These are phyloP conservation scores for Crotalus horridus DNA, from an alignment of 2,113 vertebrate species.

Conservation along the genomic window DNA sequence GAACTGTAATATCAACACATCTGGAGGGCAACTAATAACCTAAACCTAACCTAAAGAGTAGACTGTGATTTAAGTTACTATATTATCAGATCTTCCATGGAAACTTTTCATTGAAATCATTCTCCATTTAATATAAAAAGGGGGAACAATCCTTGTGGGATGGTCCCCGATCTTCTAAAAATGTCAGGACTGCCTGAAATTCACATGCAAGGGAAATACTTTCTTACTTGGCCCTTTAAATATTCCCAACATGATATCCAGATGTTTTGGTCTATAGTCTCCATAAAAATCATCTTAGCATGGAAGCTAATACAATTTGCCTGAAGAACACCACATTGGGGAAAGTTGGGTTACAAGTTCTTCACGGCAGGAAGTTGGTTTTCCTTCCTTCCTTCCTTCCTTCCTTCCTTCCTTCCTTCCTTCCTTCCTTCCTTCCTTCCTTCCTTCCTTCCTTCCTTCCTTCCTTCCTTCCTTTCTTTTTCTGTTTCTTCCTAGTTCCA, in stretches of 20 bases:
- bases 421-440: too few species aligned
- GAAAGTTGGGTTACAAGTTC: not conserved
- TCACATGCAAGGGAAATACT: not conserved
- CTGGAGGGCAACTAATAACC: not conserved
- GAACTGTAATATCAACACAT: not conserved
- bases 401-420: too few species aligned
- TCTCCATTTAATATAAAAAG: not conserved
- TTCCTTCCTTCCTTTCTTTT: too few species aligned
- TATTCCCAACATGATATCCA: not conserved
- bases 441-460: too few species aligned
- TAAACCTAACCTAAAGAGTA: not conserved
- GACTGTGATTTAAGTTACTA: not conserved
- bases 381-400: too few species aligned
- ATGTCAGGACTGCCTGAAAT: not conserved
- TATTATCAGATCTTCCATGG: not conserved
- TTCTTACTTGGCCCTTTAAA: not conserved
- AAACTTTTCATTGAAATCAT: not conserved
- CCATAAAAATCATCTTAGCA: not conserved
- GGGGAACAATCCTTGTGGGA: not conserved
- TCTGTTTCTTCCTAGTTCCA: not conserved
- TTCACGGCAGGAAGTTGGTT: not conserved
- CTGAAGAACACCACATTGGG: not conserved
- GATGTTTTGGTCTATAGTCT: not conserved
- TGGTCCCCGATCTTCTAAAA: not conserved
- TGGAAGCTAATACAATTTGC: not conserved